Evolutionary conservation across 2,888 invertebrate species (phyloP), one percentile per base, ranked within the genome.

Genomic region (Coecobrya sp.): DNA sequence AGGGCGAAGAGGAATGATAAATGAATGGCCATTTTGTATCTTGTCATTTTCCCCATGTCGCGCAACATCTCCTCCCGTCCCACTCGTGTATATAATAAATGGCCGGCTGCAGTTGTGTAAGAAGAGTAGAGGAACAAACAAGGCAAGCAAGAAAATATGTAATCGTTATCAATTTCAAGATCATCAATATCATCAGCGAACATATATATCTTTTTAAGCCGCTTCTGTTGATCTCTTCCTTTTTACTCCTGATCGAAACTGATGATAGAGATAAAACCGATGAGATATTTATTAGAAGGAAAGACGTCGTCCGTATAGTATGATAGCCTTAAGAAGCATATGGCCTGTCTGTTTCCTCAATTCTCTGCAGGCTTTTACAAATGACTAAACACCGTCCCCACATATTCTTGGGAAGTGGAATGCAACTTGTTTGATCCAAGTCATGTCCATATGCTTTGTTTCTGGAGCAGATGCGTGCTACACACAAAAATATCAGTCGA

Each of bases 361-460:
- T 19, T 59, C 59, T 59, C 19, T 52, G 19, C 52, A 49, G 25
- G 10, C 52, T 52, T 52, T 81, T 7, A 36, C 49, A 13, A 52
- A 81, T 42, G n/a, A 81, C 11, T 52, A 10, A 16, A 49, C 55
- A 11, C 22, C n/a, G 8, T 59, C 49, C 13, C 16, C 36, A 36
- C 7, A 36, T 36, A 7, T 11, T 52, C 79, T 11, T 19, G 52
- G 55, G 19, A 52, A 81, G 10, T 13, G 30, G 45, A 42, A 85
- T 85, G 68, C 68, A 85, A 68, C 85, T 85, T 68, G 85, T 85
- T 68, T 85, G 85, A 85, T 85, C 68, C 68, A 85, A 85, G 65
- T 85, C 36, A 68, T 85, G 68, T 36, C 68, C 59, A 11, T 19
- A 19, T 82, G 85, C 27, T 13, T n/a, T 59, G 2, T 59, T 19